Base-by-base conservation (phyloP, 2,113 vertebrate genomes). In the Gymnobelideus leadbeateri region DNA sequence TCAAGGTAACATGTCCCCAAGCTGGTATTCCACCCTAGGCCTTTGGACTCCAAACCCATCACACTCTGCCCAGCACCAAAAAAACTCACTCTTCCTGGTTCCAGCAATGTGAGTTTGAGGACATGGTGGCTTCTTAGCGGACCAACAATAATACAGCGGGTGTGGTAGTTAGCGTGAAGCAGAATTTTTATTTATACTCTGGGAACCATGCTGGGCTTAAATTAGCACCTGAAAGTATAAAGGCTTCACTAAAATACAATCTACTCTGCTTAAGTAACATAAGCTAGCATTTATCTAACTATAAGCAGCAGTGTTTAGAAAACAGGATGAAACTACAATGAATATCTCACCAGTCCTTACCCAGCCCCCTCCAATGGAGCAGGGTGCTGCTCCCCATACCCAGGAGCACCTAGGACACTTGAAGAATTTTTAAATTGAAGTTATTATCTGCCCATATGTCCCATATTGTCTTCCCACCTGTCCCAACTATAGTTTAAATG, bases 121-220 rank as follows among this genome's bases (percentile, higher is more conserved):
- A 89, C 95, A 96, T 96, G 57, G 92, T 96, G 95, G 96, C 90
- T 94, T 94, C 90, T 94, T 84, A 84, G 92, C 93, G 96, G 97
- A 91, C 77, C 31, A 93, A 92, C 0, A 8, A 55, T 90, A 5
- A 46, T 97, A 52, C 96, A 94, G 91, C 89, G 92, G 97, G 96
- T 43, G 93, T 94, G 93, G 93, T 92, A 96, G 97, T 77, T 77
- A 96, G 94, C 97, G 96, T 96, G 95, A 97, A 96, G n/a, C 95
- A 91, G 95, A 96, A 96, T 97, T 96, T 95, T 94, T 97, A 95
- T 98, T 97, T 97, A 96, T 96, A 96, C 96, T 97, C 14, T 14
- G 96, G 96, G 97, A 98, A 96, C 97, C 98, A 97, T 96, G 8
- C 97, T 97, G 95, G 94, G 95, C 97, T 96, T 97, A 98, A 98